These are phyloP conservation scores for Macrotrachela quadricornifera DNA, from an alignment of 1,140 invertebrate species.

Conservation along the genomic window DNA sequence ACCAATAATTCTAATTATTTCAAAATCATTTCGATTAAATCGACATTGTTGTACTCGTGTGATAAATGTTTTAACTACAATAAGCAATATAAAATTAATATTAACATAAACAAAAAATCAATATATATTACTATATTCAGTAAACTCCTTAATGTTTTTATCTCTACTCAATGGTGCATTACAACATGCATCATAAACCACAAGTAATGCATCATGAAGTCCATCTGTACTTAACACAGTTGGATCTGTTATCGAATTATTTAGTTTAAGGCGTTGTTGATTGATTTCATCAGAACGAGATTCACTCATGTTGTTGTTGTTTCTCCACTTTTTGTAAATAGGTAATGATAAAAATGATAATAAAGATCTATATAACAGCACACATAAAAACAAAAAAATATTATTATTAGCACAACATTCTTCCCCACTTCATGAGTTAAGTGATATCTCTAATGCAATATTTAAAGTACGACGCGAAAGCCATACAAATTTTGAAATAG, in stretches of 20 bases:
- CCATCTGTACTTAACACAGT: constrained; percentile 30
- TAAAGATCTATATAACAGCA: too few species aligned
- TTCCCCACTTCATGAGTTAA: too few species aligned
- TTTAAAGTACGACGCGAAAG: too few species aligned
- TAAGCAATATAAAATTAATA: neutral
- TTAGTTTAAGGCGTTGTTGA: neutral
- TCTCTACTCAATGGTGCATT: constrained; percentile 23
- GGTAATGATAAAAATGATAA: too few species aligned
- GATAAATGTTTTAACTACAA: constrained; percentile 48
- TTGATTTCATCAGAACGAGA: too few species aligned
- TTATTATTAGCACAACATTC: too few species aligned
- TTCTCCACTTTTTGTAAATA: too few species aligned
- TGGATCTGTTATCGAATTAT: neutral
- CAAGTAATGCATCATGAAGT: constrained; percentile 47
- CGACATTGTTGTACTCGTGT: constrained; percentile 61
- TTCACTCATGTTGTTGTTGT: too few species aligned
- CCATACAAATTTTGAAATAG: too few species aligned
- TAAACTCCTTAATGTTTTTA: neutral
- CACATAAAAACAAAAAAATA: too few species aligned
- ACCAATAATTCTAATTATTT: constrained; percentile 91
- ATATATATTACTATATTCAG: neutral
- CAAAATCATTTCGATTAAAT: constrained; percentile 79
- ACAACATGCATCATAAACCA: constrained; percentile 56
- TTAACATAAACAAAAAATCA: neutral
- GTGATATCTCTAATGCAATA: too few species aligned